Percentiles rank a stretch among this genome's conserved stretches.
Evolutionary conservation across 2,113 vertebrate species (phyloP).

Genomic region (Vidua macroura): DNA sequence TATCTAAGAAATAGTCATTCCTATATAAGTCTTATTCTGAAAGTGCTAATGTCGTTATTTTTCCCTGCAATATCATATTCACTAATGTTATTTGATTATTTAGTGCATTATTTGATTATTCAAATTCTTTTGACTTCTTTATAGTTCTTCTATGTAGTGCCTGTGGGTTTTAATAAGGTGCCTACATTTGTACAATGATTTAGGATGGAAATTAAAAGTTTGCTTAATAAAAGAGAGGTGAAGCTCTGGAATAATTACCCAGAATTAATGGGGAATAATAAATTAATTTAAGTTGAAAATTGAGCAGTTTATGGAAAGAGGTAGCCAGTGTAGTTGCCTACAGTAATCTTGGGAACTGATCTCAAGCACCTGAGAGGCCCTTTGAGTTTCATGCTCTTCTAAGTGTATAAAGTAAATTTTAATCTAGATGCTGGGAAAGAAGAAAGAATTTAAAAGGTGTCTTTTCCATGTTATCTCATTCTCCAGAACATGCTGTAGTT

Average conservation of each 20-base stretch:
- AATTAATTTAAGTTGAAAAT: not conserved
- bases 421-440: not conserved
- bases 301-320: not conserved
- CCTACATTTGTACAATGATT: not conserved
- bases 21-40: not conserved
- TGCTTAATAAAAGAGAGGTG: not conserved
- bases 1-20: not conserved
- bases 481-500: not conserved
- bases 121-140: not conserved
- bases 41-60: not conserved
- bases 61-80: not conserved
- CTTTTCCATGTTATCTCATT: conserved; percentile 34
- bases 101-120: not conserved
- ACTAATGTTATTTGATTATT: not conserved
- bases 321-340: not conserved
- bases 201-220: not conserved
- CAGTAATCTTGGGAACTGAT: not conserved
- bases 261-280: not conserved
- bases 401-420: not conserved
- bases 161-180: not conserved
- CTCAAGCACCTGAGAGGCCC: not conserved
- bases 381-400: not conserved
- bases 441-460: not conserved
- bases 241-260: not conserved
- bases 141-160: not conserved